These are phyloP conservation scores for Apocrypta bakeri DNA, from an alignment of 1,140 invertebrate genomes.

Conservation along the genomic window DNA sequence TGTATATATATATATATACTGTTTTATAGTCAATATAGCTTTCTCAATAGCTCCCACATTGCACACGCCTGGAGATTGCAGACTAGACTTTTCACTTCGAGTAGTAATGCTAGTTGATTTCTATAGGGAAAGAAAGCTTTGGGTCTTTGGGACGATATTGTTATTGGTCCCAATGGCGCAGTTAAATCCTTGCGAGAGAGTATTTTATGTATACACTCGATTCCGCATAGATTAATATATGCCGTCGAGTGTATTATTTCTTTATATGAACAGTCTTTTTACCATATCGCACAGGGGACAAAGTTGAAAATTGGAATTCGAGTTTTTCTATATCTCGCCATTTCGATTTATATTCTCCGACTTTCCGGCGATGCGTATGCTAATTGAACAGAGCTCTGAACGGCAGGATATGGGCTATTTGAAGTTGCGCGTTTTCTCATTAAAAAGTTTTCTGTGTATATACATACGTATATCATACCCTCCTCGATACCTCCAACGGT, in stretches of 20 bases:
- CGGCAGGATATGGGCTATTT: neutral
- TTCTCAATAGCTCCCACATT: neutral
- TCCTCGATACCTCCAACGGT: neutral
- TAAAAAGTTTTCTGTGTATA: conserved; percentile 8
- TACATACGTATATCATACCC: neutral
- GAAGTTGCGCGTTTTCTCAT: conserved; percentile 4
- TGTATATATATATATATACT: neutral
- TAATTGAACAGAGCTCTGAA: neutral
- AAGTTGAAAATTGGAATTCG: conserved; percentile 16
- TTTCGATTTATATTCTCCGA: neutral
- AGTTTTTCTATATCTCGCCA: neutral
- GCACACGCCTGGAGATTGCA: neutral
- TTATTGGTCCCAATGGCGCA: conserved; percentile 45
- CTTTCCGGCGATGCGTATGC: neutral
- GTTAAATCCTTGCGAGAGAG: conserved; percentile 35
- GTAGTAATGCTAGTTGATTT: neutral
- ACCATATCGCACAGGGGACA: too few species aligned
- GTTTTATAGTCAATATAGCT: conserved; percentile 22
- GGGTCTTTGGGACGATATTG: conserved; percentile 43
- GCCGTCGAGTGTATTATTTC: neutral
- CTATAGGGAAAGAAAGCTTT: conserved; percentile 37
- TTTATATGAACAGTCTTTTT: too few species aligned
- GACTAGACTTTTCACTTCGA: neutral
- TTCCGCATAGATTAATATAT: neutral
- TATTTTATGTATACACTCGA: neutral